phyloP scores from a whole-genome alignment of 2,113 vertebrate genomes.

The Sapayoa aenigma region DNA sequence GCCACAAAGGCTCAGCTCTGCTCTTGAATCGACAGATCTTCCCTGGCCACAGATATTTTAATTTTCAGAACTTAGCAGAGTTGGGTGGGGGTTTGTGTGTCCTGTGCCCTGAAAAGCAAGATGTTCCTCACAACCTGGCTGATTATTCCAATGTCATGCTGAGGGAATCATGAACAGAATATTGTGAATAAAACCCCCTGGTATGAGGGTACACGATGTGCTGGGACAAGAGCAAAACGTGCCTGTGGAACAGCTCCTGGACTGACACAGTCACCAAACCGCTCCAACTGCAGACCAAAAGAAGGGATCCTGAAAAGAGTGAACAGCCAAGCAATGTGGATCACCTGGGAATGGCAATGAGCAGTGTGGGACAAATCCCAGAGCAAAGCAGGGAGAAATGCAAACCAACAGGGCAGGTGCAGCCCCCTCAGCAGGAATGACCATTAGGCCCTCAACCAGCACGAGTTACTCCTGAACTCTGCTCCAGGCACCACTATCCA shows the following conservation, averaged over 20 bases:
- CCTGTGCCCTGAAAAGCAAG: not conserved
- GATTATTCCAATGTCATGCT: not conserved
- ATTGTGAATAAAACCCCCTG: not conserved
- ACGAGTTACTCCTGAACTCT: not conserved
- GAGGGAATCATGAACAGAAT: not conserved
- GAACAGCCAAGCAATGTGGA: not conserved
- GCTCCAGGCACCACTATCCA: not conserved
- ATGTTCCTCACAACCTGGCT: not conserved
- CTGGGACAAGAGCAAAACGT: not conserved
- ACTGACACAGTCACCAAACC: not conserved
- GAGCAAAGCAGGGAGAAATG: constrained; percentile 16
- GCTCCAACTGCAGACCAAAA: not conserved
- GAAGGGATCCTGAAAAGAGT: not conserved
- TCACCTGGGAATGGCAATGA: not conserved
- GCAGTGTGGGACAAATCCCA: not conserved
- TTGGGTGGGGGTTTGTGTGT: not conserved
- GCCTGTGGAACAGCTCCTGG: not conserved
- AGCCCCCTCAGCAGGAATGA: not conserved
- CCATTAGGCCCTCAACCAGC: not conserved
- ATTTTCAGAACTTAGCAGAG: not conserved
- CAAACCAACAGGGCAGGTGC: not conserved
- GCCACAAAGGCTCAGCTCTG: not conserved
- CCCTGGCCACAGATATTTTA: not conserved
- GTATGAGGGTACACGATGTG: not conserved
- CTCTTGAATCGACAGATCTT: not conserved